Percentiles rank a stretch among this genome's conserved stretches.
Evolutionary conservation across 2,888 invertebrate genomes (phyloP).

Genomic region (Cephus pygmeus): DNA sequence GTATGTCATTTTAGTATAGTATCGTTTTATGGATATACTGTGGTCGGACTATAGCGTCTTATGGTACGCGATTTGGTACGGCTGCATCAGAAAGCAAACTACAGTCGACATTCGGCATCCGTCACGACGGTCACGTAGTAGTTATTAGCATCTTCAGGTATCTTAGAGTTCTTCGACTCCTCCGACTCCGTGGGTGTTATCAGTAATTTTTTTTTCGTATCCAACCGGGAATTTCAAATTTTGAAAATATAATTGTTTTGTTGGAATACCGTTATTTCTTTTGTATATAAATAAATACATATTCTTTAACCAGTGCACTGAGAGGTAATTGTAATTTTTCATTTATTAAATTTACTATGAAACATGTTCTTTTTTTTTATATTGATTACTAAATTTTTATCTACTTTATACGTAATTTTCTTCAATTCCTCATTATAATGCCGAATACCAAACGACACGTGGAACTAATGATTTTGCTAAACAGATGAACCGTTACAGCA

Average conservation of each 20-base stretch:
- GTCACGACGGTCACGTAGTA: not conserved
- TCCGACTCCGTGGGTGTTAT: not conserved
- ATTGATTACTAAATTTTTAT: not conserved
- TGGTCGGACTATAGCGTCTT: not conserved
- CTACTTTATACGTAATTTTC: not conserved
- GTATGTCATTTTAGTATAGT: not conserved
- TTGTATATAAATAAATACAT: not conserved
- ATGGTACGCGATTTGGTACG: constrained; percentile 1
- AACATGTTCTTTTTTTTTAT: not conserved
- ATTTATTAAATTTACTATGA: not conserved
- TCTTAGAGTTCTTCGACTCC: not conserved
- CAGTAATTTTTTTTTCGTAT: not conserved
- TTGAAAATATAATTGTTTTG: not conserved
- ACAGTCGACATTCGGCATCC: constrained; percentile 2
- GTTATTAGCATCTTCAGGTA: not conserved
- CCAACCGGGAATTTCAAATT: not conserved
- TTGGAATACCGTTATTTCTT: not conserved
- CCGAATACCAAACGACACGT: not conserved
- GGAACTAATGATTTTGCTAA: not conserved
- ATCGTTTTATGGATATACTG: not conserved
- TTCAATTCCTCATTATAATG: not conserved
- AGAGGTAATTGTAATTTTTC: not conserved
- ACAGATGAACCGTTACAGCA: not conserved
- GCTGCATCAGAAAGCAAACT: not conserved
- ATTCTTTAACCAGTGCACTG: not conserved